Evolutionary conservation across 2,113 vertebrate genomes (phyloP), one percentile per base, ranked within the genome.

Genomic region (Apodemus speciosus): DNA sequence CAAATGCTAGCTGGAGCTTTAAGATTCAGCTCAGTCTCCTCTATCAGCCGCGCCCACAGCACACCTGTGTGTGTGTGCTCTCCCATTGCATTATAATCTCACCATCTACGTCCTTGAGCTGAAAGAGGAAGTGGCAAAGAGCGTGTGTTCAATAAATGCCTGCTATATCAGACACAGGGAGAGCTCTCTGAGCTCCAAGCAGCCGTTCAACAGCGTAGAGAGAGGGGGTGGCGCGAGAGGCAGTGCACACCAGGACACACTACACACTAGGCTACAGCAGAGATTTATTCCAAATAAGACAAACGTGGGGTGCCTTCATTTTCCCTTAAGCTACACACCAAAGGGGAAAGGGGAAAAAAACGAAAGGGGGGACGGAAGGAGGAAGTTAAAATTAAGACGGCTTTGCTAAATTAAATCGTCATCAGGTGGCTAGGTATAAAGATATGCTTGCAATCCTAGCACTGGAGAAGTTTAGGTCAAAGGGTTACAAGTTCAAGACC

Each of bases 381-480:
- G 64, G 92, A 76, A 93, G 21, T 84, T 62, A 76, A 95, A 94
- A 93, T 93, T 38, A 93, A 85, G 75, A 93, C 72, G 76, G 23
- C 14, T 89, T 84, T 89, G 58, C 88, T 94, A 83, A 95, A 91
- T 68, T 60, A 90, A 90, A 58, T 49, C 56, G 81, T 88, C 27
- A 43, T 73, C 25, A 21, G 56, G 27, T n/a, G 35, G 46, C 49
- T 53, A 51, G 49, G 49, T 56, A 56, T 71, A 30, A 53, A 27
- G 43, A 27, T 49, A 85, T 13, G 6, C 46, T n/a, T 53, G 21
- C 14, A 53, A 51, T 56, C 49, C 11, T 20, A 71, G 49, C 83
- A 23, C 49, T 85, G 2, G 7, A 5, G 62, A 85, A 46, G 83
- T 64, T 72, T 56, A 40, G 68, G 43, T 25, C 32, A 87, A 35